Conservation (phyloP, 1,140 invertebrate species). For the Lepeophtheirus salmonis region DNA sequence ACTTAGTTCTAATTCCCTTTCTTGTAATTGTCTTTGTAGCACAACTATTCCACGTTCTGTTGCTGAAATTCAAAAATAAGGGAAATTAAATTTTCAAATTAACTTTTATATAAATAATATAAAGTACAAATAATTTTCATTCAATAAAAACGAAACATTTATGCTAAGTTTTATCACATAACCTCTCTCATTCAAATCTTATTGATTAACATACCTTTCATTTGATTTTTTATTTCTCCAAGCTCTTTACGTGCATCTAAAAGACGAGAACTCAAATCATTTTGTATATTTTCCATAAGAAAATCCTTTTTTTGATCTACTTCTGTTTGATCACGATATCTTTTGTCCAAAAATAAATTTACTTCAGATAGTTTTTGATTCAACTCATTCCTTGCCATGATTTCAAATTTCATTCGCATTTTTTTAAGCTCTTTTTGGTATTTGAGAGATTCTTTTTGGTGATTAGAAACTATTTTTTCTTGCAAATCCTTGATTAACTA, state of each 20-base stretch:
- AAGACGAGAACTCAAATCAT: conserved; percentile 1
- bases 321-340: conserved; percentile 1
- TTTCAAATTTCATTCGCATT: conserved; percentile 3
- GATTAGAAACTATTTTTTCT: not conserved
- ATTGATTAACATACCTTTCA: conserved; percentile 8
- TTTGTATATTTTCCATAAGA: conserved; percentile 11
- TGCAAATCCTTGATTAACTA: conserved; percentile 8
- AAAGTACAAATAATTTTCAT: too few relatives aligned
- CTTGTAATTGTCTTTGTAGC: conserved; percentile 1
- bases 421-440: conserved; percentile 9
- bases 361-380: conserved; percentile 6
- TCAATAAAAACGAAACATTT: too few relatives aligned
- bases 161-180: not conserved
- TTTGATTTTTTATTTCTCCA: conserved; percentile 1
- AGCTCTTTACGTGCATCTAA: not conserved
- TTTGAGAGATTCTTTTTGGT: not conserved
- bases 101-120: not conserved
- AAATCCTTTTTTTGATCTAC: conserved; percentile 1
- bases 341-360: conserved; percentile 5
- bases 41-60: conserved; percentile 7
- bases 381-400: conserved; percentile 13
- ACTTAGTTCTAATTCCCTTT: conserved; percentile 4
- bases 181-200: not conserved
- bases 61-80: too few relatives aligned
- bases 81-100: too few relatives aligned